Evolutionary conservation across 2,797 vertebrate genomes (phyloP).

Genomic region (Odontamblyopus rebecca): DNA sequence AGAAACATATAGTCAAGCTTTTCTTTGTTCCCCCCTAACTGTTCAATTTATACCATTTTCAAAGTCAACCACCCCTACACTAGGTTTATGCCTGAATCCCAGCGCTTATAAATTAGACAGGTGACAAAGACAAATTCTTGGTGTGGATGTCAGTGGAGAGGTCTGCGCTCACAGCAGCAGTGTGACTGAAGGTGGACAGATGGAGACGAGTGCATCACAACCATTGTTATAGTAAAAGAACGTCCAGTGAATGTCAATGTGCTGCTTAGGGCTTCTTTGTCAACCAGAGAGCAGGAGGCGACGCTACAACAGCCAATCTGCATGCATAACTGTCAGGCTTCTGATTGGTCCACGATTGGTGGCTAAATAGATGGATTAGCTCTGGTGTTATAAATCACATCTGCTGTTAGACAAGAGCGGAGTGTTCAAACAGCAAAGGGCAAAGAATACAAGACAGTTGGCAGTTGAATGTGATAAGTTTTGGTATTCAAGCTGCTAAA

Average conservation of each 20-base stretch:
- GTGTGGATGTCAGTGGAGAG: conserved; percentile 11
- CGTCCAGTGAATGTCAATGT: conserved; percentile 9
- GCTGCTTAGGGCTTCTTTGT: conserved; percentile 21
- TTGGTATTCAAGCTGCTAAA: not conserved
- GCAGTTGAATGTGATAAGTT: not conserved
- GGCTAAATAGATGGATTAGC: conserved; percentile 1
- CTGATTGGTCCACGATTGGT: conserved; percentile 6
- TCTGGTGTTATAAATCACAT: not conserved
- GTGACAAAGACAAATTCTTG: conserved; percentile 22
- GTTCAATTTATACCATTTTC: not conserved
- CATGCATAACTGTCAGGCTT: conserved; percentile 27
- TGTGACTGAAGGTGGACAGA: conserved; percentile 26
- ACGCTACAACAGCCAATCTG: conserved; percentile 23
- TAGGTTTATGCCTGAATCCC: conserved; percentile 2
- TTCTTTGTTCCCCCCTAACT: not conserved
- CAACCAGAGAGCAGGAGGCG: not conserved
- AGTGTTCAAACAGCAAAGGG: not conserved
- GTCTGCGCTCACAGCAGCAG: conserved; percentile 19
- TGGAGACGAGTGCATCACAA: conserved; percentile 12
- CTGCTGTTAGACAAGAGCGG: not conserved
- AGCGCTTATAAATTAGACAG: not conserved
- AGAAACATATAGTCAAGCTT: no score
- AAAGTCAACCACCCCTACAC: conserved; percentile 1
- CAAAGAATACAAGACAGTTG: not conserved
- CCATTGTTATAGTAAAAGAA: conserved; percentile 14